phyloP scores from a whole-genome alignment of 2,797 vertebrate species.

The Chelidonichthys spinosus region DNA sequence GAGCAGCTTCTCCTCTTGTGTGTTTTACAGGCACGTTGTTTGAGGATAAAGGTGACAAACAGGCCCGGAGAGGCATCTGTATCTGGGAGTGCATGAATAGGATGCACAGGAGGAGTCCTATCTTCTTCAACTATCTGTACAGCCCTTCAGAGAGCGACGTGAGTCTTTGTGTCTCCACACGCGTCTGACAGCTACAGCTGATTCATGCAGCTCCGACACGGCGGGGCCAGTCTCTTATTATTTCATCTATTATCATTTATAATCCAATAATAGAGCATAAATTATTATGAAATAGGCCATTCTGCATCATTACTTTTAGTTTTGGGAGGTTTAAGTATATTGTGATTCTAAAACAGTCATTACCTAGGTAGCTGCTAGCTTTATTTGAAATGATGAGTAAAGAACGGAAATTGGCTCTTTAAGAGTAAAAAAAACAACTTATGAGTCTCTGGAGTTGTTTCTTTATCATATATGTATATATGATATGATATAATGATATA shows the following conservation, averaged over 20 bases:
- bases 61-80: constrained; percentile 92
- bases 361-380: neutral
- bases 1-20: constrained; percentile 38
- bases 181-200: neutral
- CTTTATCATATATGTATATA: neutral
- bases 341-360: neutral
- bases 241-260: neutral
- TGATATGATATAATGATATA: too few relatives aligned
- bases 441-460: neutral
- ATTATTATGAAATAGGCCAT: too few relatives aligned
- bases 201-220: neutral
- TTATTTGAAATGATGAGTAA: neutral
- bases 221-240: neutral
- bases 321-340: neutral
- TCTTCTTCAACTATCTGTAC: constrained; percentile 98
- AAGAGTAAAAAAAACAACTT: neutral
- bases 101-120: constrained; percentile 92
- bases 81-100: constrained; percentile 97
- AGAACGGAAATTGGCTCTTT: neutral
- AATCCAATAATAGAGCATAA: too few relatives aligned
- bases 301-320: too few relatives aligned
- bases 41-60: constrained; percentile 97
- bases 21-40: constrained; percentile 90
- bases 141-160: constrained; percentile 90
- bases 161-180: constrained; percentile 45